Percentiles rank a stretch among this genome's conserved stretches.
Conservation (phyloP, 2,797 vertebrate genomes). For the Urocyon cinereoargenteus region DNA sequence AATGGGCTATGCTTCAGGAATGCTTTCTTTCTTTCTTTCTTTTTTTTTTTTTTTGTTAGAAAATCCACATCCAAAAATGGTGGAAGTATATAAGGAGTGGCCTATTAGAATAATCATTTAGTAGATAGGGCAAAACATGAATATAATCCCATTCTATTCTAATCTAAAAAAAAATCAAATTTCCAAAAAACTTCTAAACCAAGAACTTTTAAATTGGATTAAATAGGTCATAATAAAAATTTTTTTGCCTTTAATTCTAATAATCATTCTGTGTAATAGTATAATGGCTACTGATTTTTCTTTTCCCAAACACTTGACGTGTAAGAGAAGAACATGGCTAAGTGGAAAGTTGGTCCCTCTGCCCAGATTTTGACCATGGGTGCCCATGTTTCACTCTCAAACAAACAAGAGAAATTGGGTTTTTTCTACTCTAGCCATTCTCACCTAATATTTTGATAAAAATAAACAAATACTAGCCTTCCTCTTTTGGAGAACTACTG, state of each 20-base stretch:
- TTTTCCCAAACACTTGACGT: background rate
- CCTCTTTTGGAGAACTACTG: background rate
- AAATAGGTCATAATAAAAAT: background rate
- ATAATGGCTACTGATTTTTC: background rate
- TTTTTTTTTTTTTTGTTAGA: background rate
- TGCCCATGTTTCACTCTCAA: background rate
- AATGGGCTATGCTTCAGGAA: background rate
- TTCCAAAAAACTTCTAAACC: background rate
- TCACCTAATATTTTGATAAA: background rate
- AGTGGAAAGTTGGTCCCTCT: background rate
- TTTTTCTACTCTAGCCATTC: background rate
- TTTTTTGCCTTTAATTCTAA: background rate
- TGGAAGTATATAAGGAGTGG: background rate
- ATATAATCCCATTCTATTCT: background rate
- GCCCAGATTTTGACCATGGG: background rate
- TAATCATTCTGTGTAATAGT: background rate
- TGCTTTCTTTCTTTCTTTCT: background rate
- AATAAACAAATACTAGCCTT: background rate
- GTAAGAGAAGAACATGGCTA: background rate
- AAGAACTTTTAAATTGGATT: background rate
- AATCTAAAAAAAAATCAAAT: background rate
- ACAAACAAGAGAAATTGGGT: constrained; percentile 18
- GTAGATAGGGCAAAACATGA: background rate
- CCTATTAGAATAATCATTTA: background rate
- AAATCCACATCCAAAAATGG: background rate